Evolutionary conservation across 2,888 invertebrate genomes (phyloP).

Genomic region (Metopia argyrocephala): DNA sequence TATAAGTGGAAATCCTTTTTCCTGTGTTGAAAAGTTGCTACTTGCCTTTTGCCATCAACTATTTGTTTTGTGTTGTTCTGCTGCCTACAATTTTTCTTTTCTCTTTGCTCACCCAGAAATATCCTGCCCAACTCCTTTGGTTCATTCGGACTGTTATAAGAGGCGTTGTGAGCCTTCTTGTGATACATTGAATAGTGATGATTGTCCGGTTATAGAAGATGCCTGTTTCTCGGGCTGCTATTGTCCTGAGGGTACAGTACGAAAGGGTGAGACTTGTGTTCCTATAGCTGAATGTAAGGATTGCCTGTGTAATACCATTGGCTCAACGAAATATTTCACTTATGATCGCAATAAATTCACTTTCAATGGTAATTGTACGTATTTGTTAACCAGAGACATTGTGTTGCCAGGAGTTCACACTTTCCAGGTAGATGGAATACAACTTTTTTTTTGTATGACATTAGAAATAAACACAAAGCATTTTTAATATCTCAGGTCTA

Average conservation of each 20-base stretch:
- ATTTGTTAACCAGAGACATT: slow-evolving; percentile 85
- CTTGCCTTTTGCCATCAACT: not conserved
- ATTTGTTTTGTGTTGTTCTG: slow-evolving; percentile 10
- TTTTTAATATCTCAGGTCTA: slow-evolving; percentile 80
- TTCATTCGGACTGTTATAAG: slow-evolving; percentile 90
- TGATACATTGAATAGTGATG: slow-evolving; percentile 81
- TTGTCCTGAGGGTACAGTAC: slow-evolving; percentile 87
- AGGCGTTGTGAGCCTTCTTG: slow-evolving; percentile 89
- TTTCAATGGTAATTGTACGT: slow-evolving; percentile 91
- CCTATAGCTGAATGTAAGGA: slow-evolving; percentile 86
- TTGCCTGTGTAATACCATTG: slow-evolving; percentile 87
- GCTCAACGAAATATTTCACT: slow-evolving; percentile 88
- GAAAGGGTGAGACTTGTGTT: slow-evolving; percentile 85
- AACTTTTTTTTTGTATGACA: too few species aligned
- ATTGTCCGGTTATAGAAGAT: slow-evolving; percentile 83
- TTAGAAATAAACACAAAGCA: slow-evolving; percentile 80
- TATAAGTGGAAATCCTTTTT: not conserved
- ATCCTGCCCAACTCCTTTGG: slow-evolving; percentile 85
- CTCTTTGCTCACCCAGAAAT: slow-evolving; percentile 80
- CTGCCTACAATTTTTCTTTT: not conserved
- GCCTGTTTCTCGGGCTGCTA: slow-evolving; percentile 91
- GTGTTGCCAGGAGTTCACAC: slow-evolving; percentile 79
- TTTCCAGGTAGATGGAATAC: slow-evolving; percentile 74
- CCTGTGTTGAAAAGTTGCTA: too few species aligned
- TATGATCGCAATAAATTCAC: slow-evolving; percentile 90